A percentile compares a stretch with the other conserved stretches of the same genome.
phyloP scores from a whole-genome alignment of 2,888 invertebrate species.

The Drosophila lacicola region DNA sequence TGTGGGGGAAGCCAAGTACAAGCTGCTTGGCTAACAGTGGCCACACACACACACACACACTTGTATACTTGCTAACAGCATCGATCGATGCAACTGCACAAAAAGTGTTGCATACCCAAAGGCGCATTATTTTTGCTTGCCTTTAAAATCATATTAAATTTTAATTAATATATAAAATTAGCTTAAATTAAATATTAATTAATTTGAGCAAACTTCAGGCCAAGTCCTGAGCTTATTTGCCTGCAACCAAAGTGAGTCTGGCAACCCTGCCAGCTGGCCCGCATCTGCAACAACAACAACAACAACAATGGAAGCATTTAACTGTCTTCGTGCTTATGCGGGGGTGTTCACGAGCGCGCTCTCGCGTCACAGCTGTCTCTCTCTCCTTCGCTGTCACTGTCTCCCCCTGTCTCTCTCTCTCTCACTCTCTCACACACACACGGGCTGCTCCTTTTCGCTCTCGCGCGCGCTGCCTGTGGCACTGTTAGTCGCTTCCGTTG shows the following conservation, averaged over 20 bases:
- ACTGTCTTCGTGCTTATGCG: conserved; percentile 46
- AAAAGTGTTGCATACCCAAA: conserved; percentile 40
- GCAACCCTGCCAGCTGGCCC: conserved; percentile 51
- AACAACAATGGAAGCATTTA: conserved; percentile 14
- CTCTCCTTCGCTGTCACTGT: neutral
- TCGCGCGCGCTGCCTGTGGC: conserved; percentile 18
- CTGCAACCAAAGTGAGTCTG: neutral
- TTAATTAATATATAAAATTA: neutral
- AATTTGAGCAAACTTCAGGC: neutral
- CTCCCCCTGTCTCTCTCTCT: conserved; percentile 1
- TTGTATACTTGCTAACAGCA: conserved; percentile 67
- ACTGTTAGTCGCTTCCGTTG: conserved; percentile 75
- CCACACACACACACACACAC: conserved; percentile 6
- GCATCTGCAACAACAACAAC: conserved; percentile 34
- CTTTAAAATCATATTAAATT: neutral
- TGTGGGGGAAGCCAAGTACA: conserved; percentile 9
- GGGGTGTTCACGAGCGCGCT: conserved; percentile 44
- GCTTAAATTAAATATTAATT: neutral
- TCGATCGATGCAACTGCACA: conserved; percentile 71
- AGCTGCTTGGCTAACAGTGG: conserved; percentile 35
- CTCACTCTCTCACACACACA: neutral
- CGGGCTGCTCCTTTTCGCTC: conserved; percentile 9
- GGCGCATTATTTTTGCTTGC: neutral
- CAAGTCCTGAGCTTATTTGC: neutral
- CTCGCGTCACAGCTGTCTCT: conserved; percentile 16